phyloP scores from a whole-genome alignment of 1,140 invertebrate genomes.

The Nomia melanderi region DNA sequence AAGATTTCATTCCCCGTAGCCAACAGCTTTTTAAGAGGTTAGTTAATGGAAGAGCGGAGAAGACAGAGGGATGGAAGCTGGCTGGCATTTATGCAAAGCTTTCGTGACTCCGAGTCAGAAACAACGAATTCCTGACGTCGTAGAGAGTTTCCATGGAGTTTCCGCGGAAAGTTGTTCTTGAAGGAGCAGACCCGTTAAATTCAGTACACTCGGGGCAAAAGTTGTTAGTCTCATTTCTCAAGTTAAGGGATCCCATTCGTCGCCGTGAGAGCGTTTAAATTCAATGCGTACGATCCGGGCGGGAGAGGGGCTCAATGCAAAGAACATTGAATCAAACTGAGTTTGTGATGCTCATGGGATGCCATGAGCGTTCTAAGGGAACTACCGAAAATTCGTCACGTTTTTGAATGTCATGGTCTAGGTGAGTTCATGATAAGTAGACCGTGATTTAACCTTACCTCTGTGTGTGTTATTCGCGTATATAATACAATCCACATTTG shows the following conservation, averaged over 20 bases:
- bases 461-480: too few species aligned
- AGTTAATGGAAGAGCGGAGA: background rate
- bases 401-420: background rate
- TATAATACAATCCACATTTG: too few species aligned
- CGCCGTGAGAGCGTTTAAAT: constrained; percentile 26
- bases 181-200: constrained; percentile 33
- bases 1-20: background rate
- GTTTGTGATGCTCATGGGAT: background rate
- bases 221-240: constrained; percentile 42
- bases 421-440: too few species aligned
- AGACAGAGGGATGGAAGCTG: background rate
- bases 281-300: constrained; percentile 27
- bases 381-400: background rate
- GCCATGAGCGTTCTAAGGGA: background rate
- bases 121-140: constrained; percentile 43
- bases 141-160: constrained; percentile 25
- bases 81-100: constrained; percentile 32
- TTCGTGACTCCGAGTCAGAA: constrained; percentile 32
- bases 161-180: constrained; percentile 30
- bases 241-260: constrained; percentile 25
- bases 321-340: constrained; percentile 21
- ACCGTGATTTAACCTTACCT: too few species aligned
- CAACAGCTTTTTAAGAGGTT: background rate
- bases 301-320: background rate
- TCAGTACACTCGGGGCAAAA: constrained; percentile 34